Evolutionary conservation across 2,113 vertebrate species (phyloP), one percentile per base, ranked within the genome.

Genomic region (Mellivora capensis): DNA sequence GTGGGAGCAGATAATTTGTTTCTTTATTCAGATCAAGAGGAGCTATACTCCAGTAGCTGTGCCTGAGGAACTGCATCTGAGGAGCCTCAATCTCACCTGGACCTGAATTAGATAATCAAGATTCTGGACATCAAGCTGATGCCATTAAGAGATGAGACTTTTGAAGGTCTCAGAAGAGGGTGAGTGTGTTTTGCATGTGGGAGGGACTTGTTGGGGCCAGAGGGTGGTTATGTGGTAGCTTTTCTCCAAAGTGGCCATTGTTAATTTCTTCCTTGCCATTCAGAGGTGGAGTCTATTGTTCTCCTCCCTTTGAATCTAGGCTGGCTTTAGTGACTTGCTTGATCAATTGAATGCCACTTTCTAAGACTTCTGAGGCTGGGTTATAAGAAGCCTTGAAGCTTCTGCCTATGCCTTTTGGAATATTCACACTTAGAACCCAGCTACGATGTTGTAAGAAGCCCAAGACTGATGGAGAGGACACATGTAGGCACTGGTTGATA

Each of bases 11-110:
- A 98, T 98, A 95, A 98, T 98, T 94, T 98, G 87, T 98, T 93
- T 98, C 96, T 98, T 95, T 98, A 98, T 98, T 98, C 98, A 98
- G 97, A 98, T 98, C 95, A 90, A 95, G 96, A 98, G 97, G 97
- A 98, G 61, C 91, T 97, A 92, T 91, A 94, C 95, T 94, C 62
- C 96, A 96, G 97, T 98, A 97, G 87, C 97, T 96, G 98, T 96
- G 52, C 96, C 96, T 37, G 97, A 97, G 96, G 97, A 98, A 97
- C 97, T 96, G 81, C 97, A 96, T 96, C 97, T 96, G 97, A 98
- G 93, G 87, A 97, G 71, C 97, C 72, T 94, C 98, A 96, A 9
- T 95, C 90, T 96, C 93, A 97, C 47, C 93, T 94, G 98, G 97
- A 98, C 97, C 97, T 93, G 97, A 95, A 90, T 97, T 98, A 98